Evolutionary conservation across 2,888 invertebrate genomes (phyloP), one percentile per base, ranked within the genome.

Genomic region (Tetramorium bicarinatum): DNA sequence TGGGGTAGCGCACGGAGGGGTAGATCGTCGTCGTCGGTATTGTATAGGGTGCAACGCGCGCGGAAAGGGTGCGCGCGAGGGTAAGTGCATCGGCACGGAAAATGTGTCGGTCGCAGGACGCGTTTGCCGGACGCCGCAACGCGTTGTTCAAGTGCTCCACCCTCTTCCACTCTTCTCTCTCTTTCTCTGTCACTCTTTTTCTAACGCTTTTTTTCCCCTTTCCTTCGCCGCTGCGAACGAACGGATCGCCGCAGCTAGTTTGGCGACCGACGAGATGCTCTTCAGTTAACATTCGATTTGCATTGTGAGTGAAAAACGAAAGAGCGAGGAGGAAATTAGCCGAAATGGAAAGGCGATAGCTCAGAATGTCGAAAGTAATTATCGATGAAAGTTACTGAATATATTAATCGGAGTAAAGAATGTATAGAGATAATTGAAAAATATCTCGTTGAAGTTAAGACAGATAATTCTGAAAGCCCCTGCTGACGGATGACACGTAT

Each of bases 31-130:
- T 67, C 54, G 67, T 69, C 66, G 82, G 74, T 29, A 52, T 29
- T 56, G 80, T 71, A 62, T 77, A 54, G 88, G 88, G 90, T 88
- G 83, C 79, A 67, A 86, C 85, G 80, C 71, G 84, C 76, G 86
- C 85, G 86, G 80, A 83, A 83, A 85, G 84, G 80, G 86, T 69
- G 82, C 11, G 82, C 11, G n/a, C 74, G 81, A 83, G 87, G 84
- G 87, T 85, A 88, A 85, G 82, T 54, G 86, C 88, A 91, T 69
- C 88, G 86, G 84, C 64, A 86, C 77, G 91, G 91, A 91, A 91
- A 91, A 91, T 88, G 75, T 84, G 89, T 80, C 83, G 87, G 74
- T 79, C 87, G 86, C 82, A 82, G 85, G 54, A 80, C 81, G 77
- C 84, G 67, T 80, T 61, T 61, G 61, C 47, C 75, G 56, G 67